Conservation (phyloP, 2,797 vertebrate species). For the Tiaroga cobitis region DNA sequence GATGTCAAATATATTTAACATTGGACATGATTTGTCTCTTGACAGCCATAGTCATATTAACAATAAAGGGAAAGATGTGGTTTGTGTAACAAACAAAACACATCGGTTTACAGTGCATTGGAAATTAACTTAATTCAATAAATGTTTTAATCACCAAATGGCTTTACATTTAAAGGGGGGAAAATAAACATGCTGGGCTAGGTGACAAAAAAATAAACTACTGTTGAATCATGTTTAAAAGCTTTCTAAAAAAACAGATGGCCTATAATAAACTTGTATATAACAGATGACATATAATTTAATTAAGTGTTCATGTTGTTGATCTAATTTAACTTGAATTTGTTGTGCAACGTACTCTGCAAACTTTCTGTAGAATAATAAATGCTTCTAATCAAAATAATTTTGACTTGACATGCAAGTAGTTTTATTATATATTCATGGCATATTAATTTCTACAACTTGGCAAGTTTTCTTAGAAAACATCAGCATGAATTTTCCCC, state of each 20-base stretch:
- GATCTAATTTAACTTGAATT: slow-evolving; percentile 31
- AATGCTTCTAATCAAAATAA: slow-evolving; percentile 19
- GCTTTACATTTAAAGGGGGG: not conserved
- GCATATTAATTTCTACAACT: slow-evolving; percentile 23
- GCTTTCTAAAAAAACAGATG: slow-evolving; percentile 6
- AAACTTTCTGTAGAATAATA: slow-evolving; percentile 34
- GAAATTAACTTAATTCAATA: not conserved
- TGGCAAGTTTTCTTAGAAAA: slow-evolving; percentile 9
- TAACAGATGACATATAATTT: slow-evolving; percentile 12
- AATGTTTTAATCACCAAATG: slow-evolving; percentile 29
- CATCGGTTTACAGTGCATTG: not conserved
- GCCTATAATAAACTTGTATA: slow-evolving; percentile 8
- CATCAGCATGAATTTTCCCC: slow-evolving; percentile 4
- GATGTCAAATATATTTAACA: not conserved
- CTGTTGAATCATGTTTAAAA: slow-evolving; percentile 29
- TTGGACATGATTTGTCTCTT: not conserved
- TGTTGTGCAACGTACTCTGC: not conserved
- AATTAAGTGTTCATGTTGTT: slow-evolving; percentile 32
- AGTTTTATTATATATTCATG: slow-evolving; percentile 20
- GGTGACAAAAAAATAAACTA: slow-evolving; percentile 22
- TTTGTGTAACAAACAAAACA: not conserved
- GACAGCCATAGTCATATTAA: not conserved
- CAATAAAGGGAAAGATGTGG: not conserved
- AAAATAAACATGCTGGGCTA: slow-evolving; percentile 5
- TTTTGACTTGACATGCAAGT: slow-evolving; percentile 18